Percentiles rank a stretch among this genome's conserved stretches.
These are phyloP conservation scores for Bombylius discolor DNA, from an alignment of 2,888 invertebrate species.

Conservation along the genomic window DNA sequence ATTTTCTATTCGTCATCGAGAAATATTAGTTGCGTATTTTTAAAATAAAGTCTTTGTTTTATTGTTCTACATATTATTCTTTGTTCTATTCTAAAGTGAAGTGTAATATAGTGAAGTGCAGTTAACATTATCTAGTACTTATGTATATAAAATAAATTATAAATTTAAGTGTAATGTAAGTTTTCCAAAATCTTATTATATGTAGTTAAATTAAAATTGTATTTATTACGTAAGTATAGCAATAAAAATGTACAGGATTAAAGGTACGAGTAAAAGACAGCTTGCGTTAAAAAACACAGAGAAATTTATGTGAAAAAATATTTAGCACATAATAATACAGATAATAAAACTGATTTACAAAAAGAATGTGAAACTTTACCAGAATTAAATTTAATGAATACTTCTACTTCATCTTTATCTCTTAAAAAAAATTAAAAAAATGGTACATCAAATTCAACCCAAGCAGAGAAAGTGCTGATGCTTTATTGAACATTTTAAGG, in stretches of 20 bases:
- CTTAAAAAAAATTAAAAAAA: not conserved
- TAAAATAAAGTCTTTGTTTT: too few relatives aligned
- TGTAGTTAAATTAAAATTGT: too few relatives aligned
- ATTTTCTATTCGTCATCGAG: too few relatives aligned
- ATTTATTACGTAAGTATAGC: too few relatives aligned
- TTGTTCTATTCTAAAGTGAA: too few relatives aligned
- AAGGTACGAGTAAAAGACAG: not conserved
- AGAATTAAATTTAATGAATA: not conserved
- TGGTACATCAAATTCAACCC: not conserved
- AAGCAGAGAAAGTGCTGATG: not conserved
- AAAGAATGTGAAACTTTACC: not conserved
- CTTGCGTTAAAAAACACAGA: not conserved
- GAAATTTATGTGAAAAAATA: not conserved
- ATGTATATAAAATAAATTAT: too few relatives aligned
- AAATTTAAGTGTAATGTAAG: too few relatives aligned
- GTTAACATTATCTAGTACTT: too few relatives aligned
- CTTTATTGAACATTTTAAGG: not conserved
- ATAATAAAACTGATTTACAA: not conserved
- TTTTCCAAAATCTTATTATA: too few relatives aligned
- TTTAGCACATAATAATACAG: not conserved
- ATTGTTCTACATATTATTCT: too few relatives aligned
- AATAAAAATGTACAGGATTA: not conserved
- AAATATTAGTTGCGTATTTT: too few relatives aligned
- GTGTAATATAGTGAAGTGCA: too few relatives aligned
- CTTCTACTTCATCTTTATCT: not conserved